phyloP scores from a whole-genome alignment of 2,888 invertebrate species.

The Troilus luridus region DNA sequence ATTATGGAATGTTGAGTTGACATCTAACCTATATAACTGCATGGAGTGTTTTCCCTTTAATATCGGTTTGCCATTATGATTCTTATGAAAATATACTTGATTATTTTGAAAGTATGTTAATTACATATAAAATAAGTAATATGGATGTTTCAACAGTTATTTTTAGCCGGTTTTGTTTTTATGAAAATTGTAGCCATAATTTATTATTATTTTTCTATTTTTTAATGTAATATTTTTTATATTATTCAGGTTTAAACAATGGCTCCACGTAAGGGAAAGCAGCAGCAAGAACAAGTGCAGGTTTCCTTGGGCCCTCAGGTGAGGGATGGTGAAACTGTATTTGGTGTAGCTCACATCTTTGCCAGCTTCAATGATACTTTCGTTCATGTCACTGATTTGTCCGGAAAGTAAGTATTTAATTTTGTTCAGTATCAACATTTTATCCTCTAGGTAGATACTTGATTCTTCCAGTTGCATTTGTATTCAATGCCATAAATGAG shows the following conservation, averaged over 20 bases:
- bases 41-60: background rate
- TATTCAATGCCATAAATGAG: background rate
- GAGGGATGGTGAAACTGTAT: conserved; percentile 96
- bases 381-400: conserved; percentile 99
- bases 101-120: background rate
- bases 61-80: background rate
- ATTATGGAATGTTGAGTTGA: background rate
- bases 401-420: conserved; percentile 78
- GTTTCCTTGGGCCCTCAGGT: conserved; percentile 96
- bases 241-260: conserved; percentile 72
- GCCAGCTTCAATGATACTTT: conserved; percentile 99
- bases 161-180: background rate
- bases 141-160: background rate
- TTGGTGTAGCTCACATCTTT: conserved; percentile 99
- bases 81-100: background rate
- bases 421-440: background rate
- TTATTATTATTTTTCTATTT: background rate
- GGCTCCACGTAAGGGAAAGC: conserved; percentile 98
- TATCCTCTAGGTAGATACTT: background rate
- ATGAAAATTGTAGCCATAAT: background rate
- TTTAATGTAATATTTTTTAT: background rate
- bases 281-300: conserved; percentile 96
- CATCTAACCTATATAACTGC: background rate
- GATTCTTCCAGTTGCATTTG: background rate
- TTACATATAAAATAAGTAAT: background rate